Evolutionary conservation across 2,888 invertebrate species (phyloP).

Genomic region (Portevinia maculata): DNA sequence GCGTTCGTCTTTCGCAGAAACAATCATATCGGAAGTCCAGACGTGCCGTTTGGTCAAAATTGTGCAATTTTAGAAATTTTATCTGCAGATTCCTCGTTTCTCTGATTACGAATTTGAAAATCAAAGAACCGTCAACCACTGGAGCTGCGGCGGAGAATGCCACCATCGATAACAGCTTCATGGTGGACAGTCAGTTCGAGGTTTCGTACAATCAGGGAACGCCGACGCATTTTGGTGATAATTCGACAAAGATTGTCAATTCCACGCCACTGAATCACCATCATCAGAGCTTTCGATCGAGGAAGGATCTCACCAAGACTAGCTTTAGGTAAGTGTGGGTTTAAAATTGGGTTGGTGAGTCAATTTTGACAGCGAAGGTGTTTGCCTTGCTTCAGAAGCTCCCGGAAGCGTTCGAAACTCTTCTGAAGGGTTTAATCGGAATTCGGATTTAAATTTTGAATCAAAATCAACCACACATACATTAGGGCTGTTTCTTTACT

Average conservation of each 20-base stretch:
- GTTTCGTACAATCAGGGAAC: conserved; percentile 77
- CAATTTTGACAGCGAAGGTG: too few relatives aligned
- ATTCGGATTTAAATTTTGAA: too few relatives aligned
- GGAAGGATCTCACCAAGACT: conserved; percentile 78
- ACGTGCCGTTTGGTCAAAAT: conserved; percentile 79
- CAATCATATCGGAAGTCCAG: conserved; percentile 79
- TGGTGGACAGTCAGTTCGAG: conserved; percentile 76
- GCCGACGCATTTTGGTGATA: conserved; percentile 75
- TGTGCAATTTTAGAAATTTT: conserved; percentile 80
- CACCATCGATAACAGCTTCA: conserved; percentile 75
- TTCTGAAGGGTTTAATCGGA: too few relatives aligned
- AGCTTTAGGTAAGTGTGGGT: conserved; percentile 75
- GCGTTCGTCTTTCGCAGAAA: conserved; percentile 76
- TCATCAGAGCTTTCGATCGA: conserved; percentile 77
- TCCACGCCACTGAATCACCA: conserved; percentile 81
- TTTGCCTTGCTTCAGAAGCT: too few relatives aligned
- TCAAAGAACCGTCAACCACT: conserved; percentile 76
- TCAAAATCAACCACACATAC: too few relatives aligned
- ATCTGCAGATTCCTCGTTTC: conserved; percentile 77
- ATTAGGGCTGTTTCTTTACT: too few relatives aligned
- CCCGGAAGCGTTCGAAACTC: too few relatives aligned
- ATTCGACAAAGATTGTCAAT: conserved; percentile 78
- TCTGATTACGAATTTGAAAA: conserved; percentile 77
- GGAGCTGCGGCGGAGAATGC: conserved; percentile 66
- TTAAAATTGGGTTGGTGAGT: too few relatives aligned